A percentile compares a stretch with the other conserved stretches of the same genome.
phyloP scores from a whole-genome alignment of 2,113 vertebrate genomes.

The Rhodinocichla rosea region DNA sequence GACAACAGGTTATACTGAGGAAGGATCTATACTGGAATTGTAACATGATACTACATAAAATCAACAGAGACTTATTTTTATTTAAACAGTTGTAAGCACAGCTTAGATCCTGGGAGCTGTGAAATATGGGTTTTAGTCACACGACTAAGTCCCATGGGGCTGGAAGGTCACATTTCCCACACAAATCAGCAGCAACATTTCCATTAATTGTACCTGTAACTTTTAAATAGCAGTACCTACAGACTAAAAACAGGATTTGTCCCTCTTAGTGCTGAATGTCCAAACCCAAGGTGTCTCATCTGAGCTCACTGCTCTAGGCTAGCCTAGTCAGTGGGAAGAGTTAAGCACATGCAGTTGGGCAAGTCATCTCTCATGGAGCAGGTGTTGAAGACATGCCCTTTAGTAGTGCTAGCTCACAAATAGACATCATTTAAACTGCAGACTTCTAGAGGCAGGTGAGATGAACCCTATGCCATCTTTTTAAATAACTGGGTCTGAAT shows the following conservation, averaged over 20 bases:
- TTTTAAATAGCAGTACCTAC: not conserved
- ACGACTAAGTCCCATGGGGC: not conserved
- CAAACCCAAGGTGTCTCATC: not conserved
- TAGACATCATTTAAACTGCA: not conserved
- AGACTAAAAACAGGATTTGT: not conserved
- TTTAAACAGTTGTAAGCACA: not conserved
- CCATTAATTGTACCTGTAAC: not conserved
- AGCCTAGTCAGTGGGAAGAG: not conserved
- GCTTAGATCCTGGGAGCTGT: not conserved
- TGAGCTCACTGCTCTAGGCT: conserved; percentile 4
- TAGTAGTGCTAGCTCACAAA: not conserved
- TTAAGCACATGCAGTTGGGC: not conserved
- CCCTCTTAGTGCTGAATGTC: not conserved
- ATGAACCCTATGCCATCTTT: not conserved
- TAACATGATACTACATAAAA: not conserved
- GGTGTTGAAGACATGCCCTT: not conserved
- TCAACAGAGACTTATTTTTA: not conserved
- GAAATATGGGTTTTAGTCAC: not conserved
- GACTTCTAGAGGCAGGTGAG: not conserved
- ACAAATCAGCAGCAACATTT: not conserved
- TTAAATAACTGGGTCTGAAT: not conserved
- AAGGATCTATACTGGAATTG: not conserved
- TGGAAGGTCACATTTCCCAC: not conserved
- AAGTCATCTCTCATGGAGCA: not conserved
- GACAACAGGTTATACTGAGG: not conserved